Evolutionary conservation across 2,113 vertebrate genomes (phyloP).

Genomic region (cat (Felis catus)): DNA sequence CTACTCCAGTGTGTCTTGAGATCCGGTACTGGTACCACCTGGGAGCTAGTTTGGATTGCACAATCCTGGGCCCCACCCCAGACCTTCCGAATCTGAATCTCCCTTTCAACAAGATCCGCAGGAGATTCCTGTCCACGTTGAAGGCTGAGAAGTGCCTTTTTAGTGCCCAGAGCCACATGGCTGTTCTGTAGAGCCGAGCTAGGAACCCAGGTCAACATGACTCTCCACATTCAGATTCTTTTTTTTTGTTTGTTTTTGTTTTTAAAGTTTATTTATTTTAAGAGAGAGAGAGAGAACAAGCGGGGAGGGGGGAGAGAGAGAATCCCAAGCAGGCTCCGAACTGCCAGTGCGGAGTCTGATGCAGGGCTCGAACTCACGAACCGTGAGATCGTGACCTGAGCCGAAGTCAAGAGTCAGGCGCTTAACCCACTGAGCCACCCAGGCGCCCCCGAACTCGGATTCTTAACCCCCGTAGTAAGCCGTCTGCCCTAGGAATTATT

Average conservation of each 20-base stretch:
- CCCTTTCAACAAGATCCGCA: neutral
- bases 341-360: no score
- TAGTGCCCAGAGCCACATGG: neutral
- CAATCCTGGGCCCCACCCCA: neutral
- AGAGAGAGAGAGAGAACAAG: no score
- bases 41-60: neutral
- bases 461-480: neutral
- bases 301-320: no score
- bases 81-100: neutral
- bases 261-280: no score
- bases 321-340: no score
- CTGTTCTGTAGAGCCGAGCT: no score
- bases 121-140: fast-evolving
- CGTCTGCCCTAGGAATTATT: neutral
- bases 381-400: no score
- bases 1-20: neutral
- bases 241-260: no score
- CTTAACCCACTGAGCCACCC: no score
- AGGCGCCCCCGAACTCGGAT: no score
- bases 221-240: neutral
- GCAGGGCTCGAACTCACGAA: no score
- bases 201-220: neutral
- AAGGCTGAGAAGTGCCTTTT: neutral
- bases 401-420: no score
- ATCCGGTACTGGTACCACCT: neutral